Percentiles rank a stretch among this genome's conserved stretches.
phyloP scores from a whole-genome alignment of 2,797 vertebrate genomes.

The Hafferia zeledoni region DNA sequence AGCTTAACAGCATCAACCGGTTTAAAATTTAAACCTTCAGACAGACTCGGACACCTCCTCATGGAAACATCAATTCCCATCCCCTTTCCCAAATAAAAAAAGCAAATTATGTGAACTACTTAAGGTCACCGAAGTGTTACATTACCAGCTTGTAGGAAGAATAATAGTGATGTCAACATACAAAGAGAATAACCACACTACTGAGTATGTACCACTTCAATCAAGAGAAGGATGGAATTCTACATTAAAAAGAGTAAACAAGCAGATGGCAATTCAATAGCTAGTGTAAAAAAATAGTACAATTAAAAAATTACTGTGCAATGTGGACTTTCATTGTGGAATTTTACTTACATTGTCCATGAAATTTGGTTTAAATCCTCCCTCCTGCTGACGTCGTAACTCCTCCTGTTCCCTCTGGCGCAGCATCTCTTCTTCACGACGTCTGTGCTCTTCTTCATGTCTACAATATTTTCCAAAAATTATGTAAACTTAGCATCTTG shows the following conservation, averaged over 20 bases:
- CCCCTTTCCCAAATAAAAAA: background rate
- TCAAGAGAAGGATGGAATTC: background rate
- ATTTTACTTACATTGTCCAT: constrained; percentile 90
- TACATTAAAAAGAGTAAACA: background rate
- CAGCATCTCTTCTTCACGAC: constrained; percentile 92
- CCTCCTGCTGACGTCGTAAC: constrained; percentile 86
- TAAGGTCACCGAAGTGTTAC: background rate
- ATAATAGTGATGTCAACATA: background rate
- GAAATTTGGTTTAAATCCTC: constrained; percentile 91
- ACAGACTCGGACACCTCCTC: background rate
- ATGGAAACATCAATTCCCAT: background rate
- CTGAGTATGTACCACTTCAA: background rate
- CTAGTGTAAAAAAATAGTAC: background rate
- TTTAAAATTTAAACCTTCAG: background rate
- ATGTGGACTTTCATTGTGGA: background rate
- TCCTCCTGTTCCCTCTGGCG: constrained; percentile 93
- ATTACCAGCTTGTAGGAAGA: background rate
- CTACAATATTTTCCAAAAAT: constrained; percentile 70
- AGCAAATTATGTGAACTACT: background rate
- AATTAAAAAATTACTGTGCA: background rate
- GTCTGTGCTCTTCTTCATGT: constrained; percentile 92
- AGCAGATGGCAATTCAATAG: background rate
- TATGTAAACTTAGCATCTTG: background rate
- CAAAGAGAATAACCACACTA: background rate
- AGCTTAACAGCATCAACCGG: background rate